Percentiles rank a stretch among this genome's conserved stretches.
phyloP scores from a whole-genome alignment of 2,888 invertebrate genomes.

The Nomada fucata region DNA sequence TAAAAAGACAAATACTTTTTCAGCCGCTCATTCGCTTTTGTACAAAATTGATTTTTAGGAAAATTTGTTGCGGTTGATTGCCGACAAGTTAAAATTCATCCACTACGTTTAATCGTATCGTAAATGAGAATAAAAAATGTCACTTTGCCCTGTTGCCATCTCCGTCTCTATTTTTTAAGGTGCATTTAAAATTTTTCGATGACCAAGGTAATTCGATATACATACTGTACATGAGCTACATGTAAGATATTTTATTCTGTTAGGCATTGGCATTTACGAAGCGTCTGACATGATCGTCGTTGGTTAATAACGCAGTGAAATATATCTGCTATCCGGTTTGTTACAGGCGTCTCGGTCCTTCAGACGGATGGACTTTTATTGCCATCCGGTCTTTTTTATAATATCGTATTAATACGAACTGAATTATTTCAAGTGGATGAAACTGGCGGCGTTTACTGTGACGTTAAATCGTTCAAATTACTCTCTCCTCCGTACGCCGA shows the following conservation, averaged over 20 bases:
- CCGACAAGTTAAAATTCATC: too few species aligned
- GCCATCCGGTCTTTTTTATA: conserved; percentile 34
- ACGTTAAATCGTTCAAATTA: conserved; percentile 5
- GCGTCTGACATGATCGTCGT: conserved; percentile 14
- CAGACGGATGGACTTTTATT: conserved; percentile 46
- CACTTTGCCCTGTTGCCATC: too few species aligned
- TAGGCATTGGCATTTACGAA: conserved; percentile 39
- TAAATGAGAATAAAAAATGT: too few species aligned
- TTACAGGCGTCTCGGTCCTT: conserved; percentile 39
- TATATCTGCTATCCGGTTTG: conserved; percentile 43
- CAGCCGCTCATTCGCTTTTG: too few species aligned
- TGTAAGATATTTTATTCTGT: conserved; percentile 30
- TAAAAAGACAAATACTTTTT: too few species aligned
- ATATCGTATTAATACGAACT: conserved; percentile 41
- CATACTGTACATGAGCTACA: not conserved
- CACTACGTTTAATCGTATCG: too few species aligned
- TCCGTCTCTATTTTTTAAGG: not conserved
- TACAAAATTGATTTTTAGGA: too few species aligned
- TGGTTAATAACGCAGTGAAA: conserved; percentile 51
- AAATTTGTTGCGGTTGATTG: too few species aligned
- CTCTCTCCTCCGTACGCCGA: not conserved
- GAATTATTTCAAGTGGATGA: conserved; percentile 11
- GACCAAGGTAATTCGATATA: not conserved
- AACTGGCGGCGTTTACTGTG: not conserved
- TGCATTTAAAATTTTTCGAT: not conserved